phyloP scores from a whole-genome alignment of 2,113 vertebrate species.

The Origma solitaria region DNA sequence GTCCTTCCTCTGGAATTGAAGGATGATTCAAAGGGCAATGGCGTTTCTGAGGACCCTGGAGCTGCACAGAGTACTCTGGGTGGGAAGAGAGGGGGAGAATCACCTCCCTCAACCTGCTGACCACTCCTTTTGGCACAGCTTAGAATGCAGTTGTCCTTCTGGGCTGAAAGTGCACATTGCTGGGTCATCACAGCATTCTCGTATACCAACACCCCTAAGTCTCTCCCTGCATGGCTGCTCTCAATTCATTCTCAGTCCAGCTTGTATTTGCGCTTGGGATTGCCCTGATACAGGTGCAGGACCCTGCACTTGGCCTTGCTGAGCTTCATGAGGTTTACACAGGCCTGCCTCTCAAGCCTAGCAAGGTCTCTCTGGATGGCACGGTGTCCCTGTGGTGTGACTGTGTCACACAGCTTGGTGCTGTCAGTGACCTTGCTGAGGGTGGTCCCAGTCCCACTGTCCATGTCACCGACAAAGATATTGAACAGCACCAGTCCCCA shows the following conservation, averaged over 20 bases:
- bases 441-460: rapidly evolving
- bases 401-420: neutral
- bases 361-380: neutral
- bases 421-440: neutral
- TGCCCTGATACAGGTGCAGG: neutral
- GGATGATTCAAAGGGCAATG: neutral
- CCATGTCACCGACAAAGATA: neutral
- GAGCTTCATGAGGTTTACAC: too few relatives aligned
- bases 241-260: neutral
- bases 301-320: neutral
- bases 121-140: neutral
- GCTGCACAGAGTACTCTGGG: neutral
- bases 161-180: neutral
- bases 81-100: neutral
- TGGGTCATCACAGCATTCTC: too few relatives aligned
- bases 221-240: neutral
- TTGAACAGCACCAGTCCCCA: neutral
- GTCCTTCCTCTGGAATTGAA: neutral
- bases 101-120: neutral
- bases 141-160: neutral
- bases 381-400: rapidly evolving
- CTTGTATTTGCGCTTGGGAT: neutral
- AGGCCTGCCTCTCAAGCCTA: neutral
- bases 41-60: neutral
- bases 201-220: neutral